Base-by-base conservation (phyloP, 2,888 invertebrate species). In the Pinctada fucata region DNA sequence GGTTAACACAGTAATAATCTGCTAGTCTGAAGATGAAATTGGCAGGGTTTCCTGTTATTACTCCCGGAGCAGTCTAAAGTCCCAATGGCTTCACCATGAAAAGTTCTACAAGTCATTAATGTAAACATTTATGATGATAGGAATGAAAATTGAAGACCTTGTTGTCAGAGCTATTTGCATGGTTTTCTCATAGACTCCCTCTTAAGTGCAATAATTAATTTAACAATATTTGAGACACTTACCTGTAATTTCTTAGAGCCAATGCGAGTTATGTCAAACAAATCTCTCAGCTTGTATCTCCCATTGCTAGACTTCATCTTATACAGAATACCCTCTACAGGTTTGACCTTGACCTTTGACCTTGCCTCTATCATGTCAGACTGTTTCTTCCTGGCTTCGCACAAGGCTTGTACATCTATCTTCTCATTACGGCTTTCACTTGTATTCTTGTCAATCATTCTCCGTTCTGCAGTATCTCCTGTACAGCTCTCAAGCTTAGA, bases 11-110 rank as follows among this genome's bases (percentile, higher is more conserved):
- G 79, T 86, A 90, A 82, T 83, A 86, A n/a, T 88, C 85, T 13
- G 77, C 71, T 69, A 89, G 80, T 49, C 79, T 52, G 79, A 92
- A 91, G 10, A 80, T 79, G 79, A 86, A 89, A 47, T 87, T 83
- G n/a, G 75, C 85, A 2, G 91, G 88, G 78, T 77, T 89, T n/a
- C 52, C 67, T 6, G 88, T 80, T 52, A 73, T 86, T 2, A 91
- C 82, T 2, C 67, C 45, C n/a, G 78, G 50, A 3, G 81, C 79
- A 8, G 68, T 64, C n/a, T 69, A 31, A 31, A 31, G 31, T 31
- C 31, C 31, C 31, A 31, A 31, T 31, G 31, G 31, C 31, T 31
- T 31, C 31, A 31, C 31, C 31, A 31, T 31, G 31, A 31, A 31
- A 31, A 31, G 31, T 31, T 31, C 31, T 31, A 31, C 31, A 31